Evolutionary conservation across 2,888 invertebrate genomes (phyloP).

Genomic region (Andrena praecox): DNA sequence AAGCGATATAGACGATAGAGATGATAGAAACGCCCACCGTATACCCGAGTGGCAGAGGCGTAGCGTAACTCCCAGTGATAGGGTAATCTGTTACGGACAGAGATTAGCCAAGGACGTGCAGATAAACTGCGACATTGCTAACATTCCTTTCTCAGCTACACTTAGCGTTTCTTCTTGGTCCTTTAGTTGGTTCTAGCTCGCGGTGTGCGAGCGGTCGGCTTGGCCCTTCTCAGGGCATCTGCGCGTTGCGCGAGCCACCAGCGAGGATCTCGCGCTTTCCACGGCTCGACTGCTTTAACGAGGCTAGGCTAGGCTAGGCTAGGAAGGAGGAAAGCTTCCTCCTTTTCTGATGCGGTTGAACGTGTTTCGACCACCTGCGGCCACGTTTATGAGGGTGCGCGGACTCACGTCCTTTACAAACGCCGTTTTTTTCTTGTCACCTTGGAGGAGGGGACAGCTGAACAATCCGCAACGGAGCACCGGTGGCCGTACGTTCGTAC

Average conservation of each 20-base stretch:
- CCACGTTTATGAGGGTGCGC: constrained; percentile 45
- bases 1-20: constrained; percentile 27
- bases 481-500: constrained; percentile 11
- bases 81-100: constrained; percentile 80
- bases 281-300: too few species aligned
- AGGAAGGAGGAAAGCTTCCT: background rate
- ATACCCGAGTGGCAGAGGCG: constrained; percentile 47
- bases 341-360: constrained; percentile 3
- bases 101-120: constrained; percentile 84
- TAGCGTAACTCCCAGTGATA: constrained; percentile 72
- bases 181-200: background rate
- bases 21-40: constrained; percentile 39
- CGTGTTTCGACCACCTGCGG: constrained; percentile 57
- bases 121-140: constrained; percentile 81
- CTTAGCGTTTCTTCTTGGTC: background rate
- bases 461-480: constrained; percentile 68
- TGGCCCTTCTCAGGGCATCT: background rate
- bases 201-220: background rate
- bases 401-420: constrained; percentile 61
- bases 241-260: too few species aligned
- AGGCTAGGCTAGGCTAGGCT: too few species aligned
- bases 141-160: constrained; percentile 69
- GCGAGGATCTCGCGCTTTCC: background rate
- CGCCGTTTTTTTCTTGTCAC: constrained; percentile 34
- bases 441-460: constrained; percentile 70